Evolutionary conservation across 92 coral and sea anemone genomes (phyloP), one percentile per base, ranked within the genome.

Genomic region (Epizoanthus rinbou): DNA sequence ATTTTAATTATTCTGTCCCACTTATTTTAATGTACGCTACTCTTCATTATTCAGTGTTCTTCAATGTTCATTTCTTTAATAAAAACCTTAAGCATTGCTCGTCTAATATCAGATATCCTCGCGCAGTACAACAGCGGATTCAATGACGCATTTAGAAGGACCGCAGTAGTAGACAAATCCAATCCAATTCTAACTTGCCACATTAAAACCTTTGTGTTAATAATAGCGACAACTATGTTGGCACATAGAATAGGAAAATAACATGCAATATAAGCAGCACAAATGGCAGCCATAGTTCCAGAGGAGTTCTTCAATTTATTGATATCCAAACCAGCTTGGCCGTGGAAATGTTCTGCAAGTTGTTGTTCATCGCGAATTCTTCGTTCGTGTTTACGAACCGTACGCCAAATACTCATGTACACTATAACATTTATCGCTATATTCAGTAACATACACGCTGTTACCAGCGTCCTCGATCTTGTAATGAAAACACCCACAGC

Each of bases 71-170:
- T n/a, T n/a, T 6, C 64, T 65, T 65, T 28, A 14, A 15, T 64
- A 15, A 64, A 64, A 28, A 64, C 25, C 41, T 64, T 64, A 21
- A 64, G 41, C 13, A 65, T 39, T 65, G 71, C 71, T 13, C 18
- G 23, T n/a, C 45, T 66, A 17, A 66, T 66, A 41, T 66, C 71
- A 31, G 35, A 9, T 66, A 66, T 66, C 31, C 71, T 66, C 71
- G 31, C 17, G 71, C 71, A 66, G 18, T 66, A 66, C 39, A 66
- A 24, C 15, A 66, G 22, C 9, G 71, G 45, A 8, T 66, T 66
- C 17, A 66, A 31, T 16, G 45, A 16, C 15, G 71, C n/a, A 28
- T 66, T 66, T 13, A 66, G 0, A n/a, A 66, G 3, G 1, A 66
- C 45, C 4, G 31, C 8, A 35, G 23, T 4, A 11, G n/a, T 23